phyloP scores from a whole-genome alignment of 1,140 invertebrate genomes.

The Druon quercuslanigerum region DNA sequence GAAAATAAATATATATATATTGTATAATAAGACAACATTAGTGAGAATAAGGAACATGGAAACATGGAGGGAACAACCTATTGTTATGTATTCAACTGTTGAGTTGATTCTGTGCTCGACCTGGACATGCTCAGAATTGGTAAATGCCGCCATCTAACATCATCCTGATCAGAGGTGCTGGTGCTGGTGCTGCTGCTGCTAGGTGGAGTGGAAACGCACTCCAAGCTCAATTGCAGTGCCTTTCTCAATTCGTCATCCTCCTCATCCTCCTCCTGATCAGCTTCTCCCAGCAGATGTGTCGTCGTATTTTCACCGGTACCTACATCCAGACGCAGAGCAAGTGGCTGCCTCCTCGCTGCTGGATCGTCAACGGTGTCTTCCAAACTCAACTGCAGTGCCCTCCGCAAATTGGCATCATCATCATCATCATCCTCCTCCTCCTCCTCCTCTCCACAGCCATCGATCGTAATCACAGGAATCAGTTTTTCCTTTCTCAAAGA shows the following conservation, averaged over 20 bases:
- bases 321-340: conserved; percentile 14
- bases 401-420: conserved; percentile 73
- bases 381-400: conserved; percentile 75
- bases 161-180: conserved; percentile 68
- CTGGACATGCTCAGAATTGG: conserved; percentile 21
- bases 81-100: conserved; percentile 25
- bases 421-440: conserved; percentile 77
- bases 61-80: neutral
- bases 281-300: conserved; percentile 35
- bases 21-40: conserved; percentile 13
- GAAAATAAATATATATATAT: conserved; percentile 25
- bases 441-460: conserved; percentile 69
- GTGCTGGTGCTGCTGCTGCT: conserved; percentile 38
- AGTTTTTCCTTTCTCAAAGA: conserved; percentile 50
- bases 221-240: conserved; percentile 77
- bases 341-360: conserved; percentile 39
- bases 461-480: conserved; percentile 7
- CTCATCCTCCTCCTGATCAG: conserved; percentile 51
- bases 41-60: neutral
- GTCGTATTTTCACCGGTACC: conserved; percentile 33
- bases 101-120: neutral
- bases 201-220: conserved; percentile 71
- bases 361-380: conserved; percentile 67
- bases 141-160: conserved; percentile 61
- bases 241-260: conserved; percentile 75